phyloP scores from a whole-genome alignment of 2,888 invertebrate genomes.

The Colletes collaris region DNA sequence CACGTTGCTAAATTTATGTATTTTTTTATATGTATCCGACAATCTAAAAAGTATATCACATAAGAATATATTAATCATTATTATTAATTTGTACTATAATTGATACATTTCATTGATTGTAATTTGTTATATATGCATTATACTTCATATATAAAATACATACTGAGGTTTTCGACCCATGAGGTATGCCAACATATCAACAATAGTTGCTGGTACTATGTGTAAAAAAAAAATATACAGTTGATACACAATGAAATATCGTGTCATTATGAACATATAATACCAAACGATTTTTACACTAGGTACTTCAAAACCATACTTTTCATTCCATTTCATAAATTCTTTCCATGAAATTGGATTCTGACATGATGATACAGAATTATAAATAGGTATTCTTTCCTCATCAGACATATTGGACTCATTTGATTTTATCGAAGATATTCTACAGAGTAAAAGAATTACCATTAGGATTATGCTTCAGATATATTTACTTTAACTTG shows the following conservation, averaged over 20 bases:
- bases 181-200: slow-evolving; percentile 84
- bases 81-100: not conserved
- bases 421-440: not conserved
- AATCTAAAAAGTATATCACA: slow-evolving; percentile 77
- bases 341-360: slow-evolving; percentile 91
- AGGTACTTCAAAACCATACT: slow-evolving; percentile 85
- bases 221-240: slow-evolving; percentile 85
- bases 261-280: slow-evolving; percentile 86
- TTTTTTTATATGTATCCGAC: slow-evolving; percentile 88
- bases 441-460: slow-evolving; percentile 5
- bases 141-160: slow-evolving; percentile 69
- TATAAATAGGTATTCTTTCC: slow-evolving; percentile 88
- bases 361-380: slow-evolving; percentile 92
- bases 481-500: not conserved
- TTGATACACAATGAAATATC: slow-evolving; percentile 84
- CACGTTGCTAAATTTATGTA: slow-evolving; percentile 88
- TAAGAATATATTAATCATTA: not conserved
- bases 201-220: slow-evolving; percentile 85
- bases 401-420: slow-evolving; percentile 21
- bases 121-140: too few relatives aligned
- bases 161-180: slow-evolving; percentile 87
- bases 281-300: slow-evolving; percentile 87
- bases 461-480: not conserved
- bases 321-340: slow-evolving; percentile 85
- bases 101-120: too few relatives aligned